A percentile compares a stretch with the other conserved stretches of the same genome.
Conservation (phyloP, 2,113 vertebrate genomes). For the Chroicocephalus ridibundus region DNA sequence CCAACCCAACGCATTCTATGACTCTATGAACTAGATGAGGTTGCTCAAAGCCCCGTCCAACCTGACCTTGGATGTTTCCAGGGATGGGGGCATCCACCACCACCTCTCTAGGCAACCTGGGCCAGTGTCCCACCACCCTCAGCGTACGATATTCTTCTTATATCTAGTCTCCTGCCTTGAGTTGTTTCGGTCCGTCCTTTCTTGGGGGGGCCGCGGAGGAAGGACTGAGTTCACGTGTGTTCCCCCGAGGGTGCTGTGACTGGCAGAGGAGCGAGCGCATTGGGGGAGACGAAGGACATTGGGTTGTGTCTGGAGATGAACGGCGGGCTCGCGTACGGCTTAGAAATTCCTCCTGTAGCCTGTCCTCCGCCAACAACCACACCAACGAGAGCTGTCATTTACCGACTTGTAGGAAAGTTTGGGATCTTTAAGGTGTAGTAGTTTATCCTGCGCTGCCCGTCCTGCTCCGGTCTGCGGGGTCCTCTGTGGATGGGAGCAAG, state of each 20-base stretch:
- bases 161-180: not conserved
- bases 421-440: not conserved
- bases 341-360: not conserved
- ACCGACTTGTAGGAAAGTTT: too few species aligned
- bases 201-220: too few species aligned
- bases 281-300: not conserved
- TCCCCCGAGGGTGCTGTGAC: not conserved
- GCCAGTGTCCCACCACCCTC: not conserved
- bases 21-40: not conserved
- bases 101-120: not conserved
- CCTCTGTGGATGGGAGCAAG: not conserved
- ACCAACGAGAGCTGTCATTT: not conserved
- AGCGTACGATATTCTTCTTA: not conserved
- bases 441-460: too few species aligned
- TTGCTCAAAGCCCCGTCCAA: not conserved
- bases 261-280: rapidly evolving
- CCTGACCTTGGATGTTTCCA: not conserved
- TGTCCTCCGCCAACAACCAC: too few species aligned
- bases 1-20: too few species aligned
- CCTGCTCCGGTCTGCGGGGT: not conserved
- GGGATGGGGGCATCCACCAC: not conserved
- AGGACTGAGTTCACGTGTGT: not conserved
- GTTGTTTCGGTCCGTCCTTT: not conserved
- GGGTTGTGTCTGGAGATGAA: not conserved
- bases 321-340: not conserved